Evolutionary conservation across 2,113 vertebrate genomes (phyloP), one percentile per base, ranked within the genome.

Genomic region (zebrafish (Danio rerio)): DNA sequence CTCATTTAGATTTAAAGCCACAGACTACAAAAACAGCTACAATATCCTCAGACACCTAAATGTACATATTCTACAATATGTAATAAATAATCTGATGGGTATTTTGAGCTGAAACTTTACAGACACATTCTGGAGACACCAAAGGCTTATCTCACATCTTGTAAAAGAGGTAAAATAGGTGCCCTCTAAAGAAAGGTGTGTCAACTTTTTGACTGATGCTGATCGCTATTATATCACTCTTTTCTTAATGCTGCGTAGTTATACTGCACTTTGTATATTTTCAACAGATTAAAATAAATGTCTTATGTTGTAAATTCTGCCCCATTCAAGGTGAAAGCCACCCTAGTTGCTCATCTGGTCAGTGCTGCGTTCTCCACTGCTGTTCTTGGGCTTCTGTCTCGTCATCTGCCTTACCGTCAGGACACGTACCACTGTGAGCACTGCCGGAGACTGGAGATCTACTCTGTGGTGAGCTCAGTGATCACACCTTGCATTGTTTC

Each of bases 401-500:
- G 93, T 78, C 94, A 94, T 87, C 92, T 94, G 9, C 94, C 94
- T 0, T 94, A 94, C 84, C 90, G 92, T 9, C 94, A 94, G 88
- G 92, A 94, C 87, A 93, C 93, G 0, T 94, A 94, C 88, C 94
- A 94, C 91, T 94, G 94, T 43, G 93, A 94, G 78, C 94, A 94
- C 91, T 94, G 94, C 88, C 89, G 89, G 42, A 81, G 84, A 15
- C 89, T 94, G 87, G 93, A 94, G 88, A 89, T 91, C 3, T 92
- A 92, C 1, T 89, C 93, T 5, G 93, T 94, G 93, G 94, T 94
- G 93, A 81, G 49, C 45, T 20, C n/a, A 42, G 13, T 59, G 6
- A 20, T 21, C 18, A 52, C 49, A 5, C 49, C 11, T 11, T 31
- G 31, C 31, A 31, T 31, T 31, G 21, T 66, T 53, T 49, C 7